Evolutionary conservation across 2,797 vertebrate genomes (phyloP).

Genomic region (Menidia menidia): DNA sequence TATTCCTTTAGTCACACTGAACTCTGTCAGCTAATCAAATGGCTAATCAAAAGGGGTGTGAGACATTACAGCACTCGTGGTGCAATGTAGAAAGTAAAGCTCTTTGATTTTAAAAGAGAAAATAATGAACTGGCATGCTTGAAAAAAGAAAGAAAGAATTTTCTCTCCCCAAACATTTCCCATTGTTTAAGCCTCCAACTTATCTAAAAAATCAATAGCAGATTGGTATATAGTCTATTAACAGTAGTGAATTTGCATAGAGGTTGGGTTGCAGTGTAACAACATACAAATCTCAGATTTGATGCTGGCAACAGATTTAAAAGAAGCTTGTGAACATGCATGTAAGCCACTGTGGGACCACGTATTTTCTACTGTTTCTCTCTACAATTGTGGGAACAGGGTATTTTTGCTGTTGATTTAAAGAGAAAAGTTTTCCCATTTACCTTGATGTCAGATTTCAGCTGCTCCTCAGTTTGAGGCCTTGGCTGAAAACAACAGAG

Average conservation of each 20-base stretch:
- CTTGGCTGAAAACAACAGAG: background rate
- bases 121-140: constrained; percentile 59
- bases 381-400: background rate
- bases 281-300: background rate
- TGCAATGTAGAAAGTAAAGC: constrained; percentile 47
- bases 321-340: no score
- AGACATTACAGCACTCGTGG: constrained; percentile 51
- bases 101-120: constrained; percentile 52
- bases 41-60: constrained; percentile 77
- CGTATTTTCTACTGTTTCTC: no score
- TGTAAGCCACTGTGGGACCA: no score
- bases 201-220: constrained; percentile 4
- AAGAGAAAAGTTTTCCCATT: constrained; percentile 2
- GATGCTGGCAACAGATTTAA: background rate
- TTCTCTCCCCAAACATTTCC: constrained; percentile 16
- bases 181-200: background rate
- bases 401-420: background rate
- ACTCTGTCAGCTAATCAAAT: constrained; percentile 76
- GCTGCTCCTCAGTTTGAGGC: background rate
- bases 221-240: background rate
- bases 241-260: background rate
- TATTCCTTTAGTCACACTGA: constrained; percentile 68
- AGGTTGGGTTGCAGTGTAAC: background rate
- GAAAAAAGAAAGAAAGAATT: constrained; percentile 38
- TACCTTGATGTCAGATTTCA: background rate